A percentile compares a stretch with the other conserved stretches of the same genome.
Conservation (phyloP, 1,140 invertebrate species). For the Rhopalosiphum padi region DNA sequence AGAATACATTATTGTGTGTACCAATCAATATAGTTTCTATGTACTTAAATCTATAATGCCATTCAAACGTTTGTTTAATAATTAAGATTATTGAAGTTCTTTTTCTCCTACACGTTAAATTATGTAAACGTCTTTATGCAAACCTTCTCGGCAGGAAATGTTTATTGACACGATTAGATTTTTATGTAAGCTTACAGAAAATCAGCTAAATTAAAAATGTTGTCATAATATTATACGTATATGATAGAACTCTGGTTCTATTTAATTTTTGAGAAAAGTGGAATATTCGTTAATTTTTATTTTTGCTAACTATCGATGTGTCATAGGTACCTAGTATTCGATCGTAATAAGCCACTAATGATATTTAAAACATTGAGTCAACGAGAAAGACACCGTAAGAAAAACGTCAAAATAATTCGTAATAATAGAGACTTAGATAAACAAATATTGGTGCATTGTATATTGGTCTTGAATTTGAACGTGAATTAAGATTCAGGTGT, state of each 20-base stretch:
- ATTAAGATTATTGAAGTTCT: background rate
- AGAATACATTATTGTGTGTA: too few relatives aligned
- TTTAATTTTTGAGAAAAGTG: background rate
- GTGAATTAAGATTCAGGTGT: too few relatives aligned
- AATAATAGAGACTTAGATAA: background rate
- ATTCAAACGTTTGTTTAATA: background rate
- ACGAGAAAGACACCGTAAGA: too few relatives aligned
- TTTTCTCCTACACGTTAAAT: background rate
- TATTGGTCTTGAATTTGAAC: background rate
- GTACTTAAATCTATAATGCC: too few relatives aligned
- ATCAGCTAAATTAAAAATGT: background rate
- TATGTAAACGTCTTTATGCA: background rate
- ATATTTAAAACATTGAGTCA: too few relatives aligned
- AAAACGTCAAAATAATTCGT: background rate
- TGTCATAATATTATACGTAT: background rate
- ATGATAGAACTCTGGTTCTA: background rate
- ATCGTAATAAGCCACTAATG: too few relatives aligned
- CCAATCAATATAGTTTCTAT: too few relatives aligned
- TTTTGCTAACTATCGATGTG: too few relatives aligned
- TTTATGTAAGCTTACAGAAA: background rate
- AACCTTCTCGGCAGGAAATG: background rate
- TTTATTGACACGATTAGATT: background rate
- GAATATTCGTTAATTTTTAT: too few relatives aligned
- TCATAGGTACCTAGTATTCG: too few relatives aligned
- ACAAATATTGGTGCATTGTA: background rate